Evolutionary conservation across 2,797 vertebrate species (phyloP), one percentile per base, ranked within the genome.

Genomic region (Peromyscus melanophrys): DNA sequence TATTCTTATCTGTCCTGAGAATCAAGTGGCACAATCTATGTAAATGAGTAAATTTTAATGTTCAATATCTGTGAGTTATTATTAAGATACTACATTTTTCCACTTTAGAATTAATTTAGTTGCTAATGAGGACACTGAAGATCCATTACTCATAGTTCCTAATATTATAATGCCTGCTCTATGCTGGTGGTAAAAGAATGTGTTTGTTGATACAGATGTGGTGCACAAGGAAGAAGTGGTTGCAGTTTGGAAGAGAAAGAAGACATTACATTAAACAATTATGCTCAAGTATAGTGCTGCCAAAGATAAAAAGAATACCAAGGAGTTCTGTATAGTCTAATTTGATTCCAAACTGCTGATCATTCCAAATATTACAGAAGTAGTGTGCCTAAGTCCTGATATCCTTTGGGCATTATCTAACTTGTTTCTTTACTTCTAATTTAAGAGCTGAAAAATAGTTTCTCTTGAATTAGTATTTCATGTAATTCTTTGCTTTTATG

Each of bases 381-480:
- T 29, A 52, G 67, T 49, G 34, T 49, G 10, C n/a, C 52, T 61
- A 13, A 21, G 83, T 92, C 94, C 12, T 43, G 37, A 80, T n/a
- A 78, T 87, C 46, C 31, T 52, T 37, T 12, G 9, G n/a, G n/a
- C 11, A 71, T 89, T 40, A 78, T 13, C 25, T 17, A 31, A 16
- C 3, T 67, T 34, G 55, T 80, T 89, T 86, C 4, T 95, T 89
- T 59, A 78, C 13, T 57, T 73, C 37, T 63, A 83, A 88, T 8
- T 61, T 92, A 63, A 73, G 71, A 84, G 12, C 6, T 88, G 12
- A 57, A 92, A 75, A 21, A 55, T 65, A 9, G 34, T 87, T 73
- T 87, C 19, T 87, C 93, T 80, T 90, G 67, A 84, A 71, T 87
- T 71, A 67, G 4, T 16, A 92, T 81, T 93, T 92, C 71, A 6